Base-by-base conservation (phyloP, 2,797 vertebrate species). In the Vireo griseus region DNA sequence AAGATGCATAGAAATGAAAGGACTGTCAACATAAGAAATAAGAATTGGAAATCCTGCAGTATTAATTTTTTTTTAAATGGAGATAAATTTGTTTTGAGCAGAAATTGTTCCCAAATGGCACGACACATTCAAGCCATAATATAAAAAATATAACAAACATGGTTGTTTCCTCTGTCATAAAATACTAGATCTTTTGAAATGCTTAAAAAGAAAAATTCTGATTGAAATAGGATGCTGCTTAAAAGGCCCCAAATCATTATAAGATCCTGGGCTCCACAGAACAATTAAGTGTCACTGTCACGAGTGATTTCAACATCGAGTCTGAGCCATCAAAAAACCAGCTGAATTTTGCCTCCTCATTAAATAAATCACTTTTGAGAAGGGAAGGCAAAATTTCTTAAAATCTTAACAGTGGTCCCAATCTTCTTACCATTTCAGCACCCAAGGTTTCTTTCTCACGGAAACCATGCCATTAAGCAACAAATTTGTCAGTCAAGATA, bases 91-190 rank as follows among this genome's bases (percentile, higher is more conserved):
- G 6, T 62, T 88, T 59, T 42, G 33, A 87, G 48, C 95, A n/a
- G 26, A 73, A 84, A 63, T 9, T 37, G 28, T 25, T 89, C 45
- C 33, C 20, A 95, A 86, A 45, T 54, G 1, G 29, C n/a, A 63
- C 14, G 35, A 77, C 16, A 28, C 6, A 29, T 13, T 80, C 31
- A 39, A 75, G 37, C 11, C 13, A n/a, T 9, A 39, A 21, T 19
- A 54, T 0, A 72, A 52, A 80, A 76, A 75, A 77, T 29, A 48
- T 3, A 7, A 16, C 0, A 1, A 42, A 59, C 0, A 1, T 7
- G 6, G 15, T 18, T 62, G 7, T 44, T 89, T 79, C 33, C 20
- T 61, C 81, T 51, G 35, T 54, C 72, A 68, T 37, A 66, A 79
- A 91, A 78, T 3, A 58, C 10, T 19, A 37, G 11, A 44, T 13